Percentiles rank a stretch among this genome's conserved stretches.
phyloP scores from a whole-genome alignment of 2,888 invertebrate genomes.

The Sericinus montela region DNA sequence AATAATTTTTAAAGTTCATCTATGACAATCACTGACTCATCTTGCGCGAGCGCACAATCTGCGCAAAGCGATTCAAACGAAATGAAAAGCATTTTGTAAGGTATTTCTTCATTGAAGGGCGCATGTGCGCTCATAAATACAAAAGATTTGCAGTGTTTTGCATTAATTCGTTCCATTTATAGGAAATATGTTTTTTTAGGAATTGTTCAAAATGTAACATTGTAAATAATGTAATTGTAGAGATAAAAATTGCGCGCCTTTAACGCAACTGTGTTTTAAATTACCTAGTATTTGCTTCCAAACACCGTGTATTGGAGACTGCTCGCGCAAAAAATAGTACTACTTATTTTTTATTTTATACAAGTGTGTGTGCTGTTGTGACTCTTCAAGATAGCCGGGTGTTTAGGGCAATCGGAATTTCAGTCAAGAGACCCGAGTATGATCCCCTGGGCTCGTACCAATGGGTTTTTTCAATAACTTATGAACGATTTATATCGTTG shows the following conservation, averaged over 20 bases:
- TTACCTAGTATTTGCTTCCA: too few species aligned
- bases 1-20: conserved; percentile 1
- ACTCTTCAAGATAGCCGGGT: too few species aligned
- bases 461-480: too few species aligned
- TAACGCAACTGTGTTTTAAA: too few species aligned
- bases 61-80: conserved; percentile 58
- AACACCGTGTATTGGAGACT: too few species aligned
- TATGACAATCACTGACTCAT: conserved; percentile 28
- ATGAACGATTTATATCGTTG: too few species aligned
- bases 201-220: conserved; percentile 13
- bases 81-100: conserved; percentile 76
- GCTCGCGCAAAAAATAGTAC: too few species aligned
- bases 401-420: too few species aligned
- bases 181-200: conserved; percentile 27
- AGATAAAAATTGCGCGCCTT: background rate
- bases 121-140: conserved; percentile 56
- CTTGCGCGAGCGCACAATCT: conserved; percentile 44
- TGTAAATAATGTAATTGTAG: conserved; percentile 1
- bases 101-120: conserved; percentile 54
- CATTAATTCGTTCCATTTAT: conserved; percentile 59
- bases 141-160: conserved; percentile 61
- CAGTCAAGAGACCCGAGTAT: too few species aligned
- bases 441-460: too few species aligned
- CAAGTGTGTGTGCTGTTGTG: too few species aligned
- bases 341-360: too few species aligned